Conservation (phyloP, 2,888 invertebrate species). For the Hybos culiciformis region DNA sequence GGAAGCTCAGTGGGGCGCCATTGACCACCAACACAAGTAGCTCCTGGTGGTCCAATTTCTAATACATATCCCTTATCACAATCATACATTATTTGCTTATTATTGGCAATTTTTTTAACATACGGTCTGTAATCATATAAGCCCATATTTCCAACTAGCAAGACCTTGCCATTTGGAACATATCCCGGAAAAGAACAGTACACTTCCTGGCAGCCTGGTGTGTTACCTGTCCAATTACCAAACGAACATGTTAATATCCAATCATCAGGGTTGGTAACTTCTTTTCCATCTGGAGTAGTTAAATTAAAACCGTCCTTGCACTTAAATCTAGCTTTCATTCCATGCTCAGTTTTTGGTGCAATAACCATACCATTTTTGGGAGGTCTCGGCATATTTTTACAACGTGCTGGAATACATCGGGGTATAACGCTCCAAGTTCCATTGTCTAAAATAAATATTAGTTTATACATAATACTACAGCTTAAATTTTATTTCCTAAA, state of each 20-base stretch:
- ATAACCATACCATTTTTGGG: constrained; percentile 93
- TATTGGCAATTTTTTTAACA: constrained; percentile 76
- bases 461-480: too few species aligned
- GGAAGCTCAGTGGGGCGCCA: constrained; percentile 87
- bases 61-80: constrained; percentile 84
- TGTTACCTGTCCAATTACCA: constrained; percentile 87
- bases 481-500: too few species aligned
- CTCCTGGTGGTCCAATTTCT: constrained; percentile 77
- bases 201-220: constrained; percentile 76
- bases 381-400: constrained; percentile 67
- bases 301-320: constrained; percentile 87
- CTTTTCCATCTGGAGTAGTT: constrained; percentile 47
- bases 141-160: constrained; percentile 90
- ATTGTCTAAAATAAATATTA: too few species aligned
- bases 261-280: constrained; percentile 36
- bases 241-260: constrained; percentile 77
- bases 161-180: constrained; percentile 76
- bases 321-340: constrained; percentile 83
- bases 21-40: constrained; percentile 85
- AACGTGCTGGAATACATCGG: constrained; percentile 66
- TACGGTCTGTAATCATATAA: constrained; percentile 90
- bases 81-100: constrained; percentile 91
- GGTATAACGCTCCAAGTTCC: constrained; percentile 95
- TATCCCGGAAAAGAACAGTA: constrained; percentile 89
- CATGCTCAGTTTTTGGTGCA: constrained; percentile 94